Evolutionary conservation across 2,113 vertebrate species (phyloP), one percentile per base, ranked within the genome.

Genomic region (Speoplatyrhinus poulsoni): DNA sequence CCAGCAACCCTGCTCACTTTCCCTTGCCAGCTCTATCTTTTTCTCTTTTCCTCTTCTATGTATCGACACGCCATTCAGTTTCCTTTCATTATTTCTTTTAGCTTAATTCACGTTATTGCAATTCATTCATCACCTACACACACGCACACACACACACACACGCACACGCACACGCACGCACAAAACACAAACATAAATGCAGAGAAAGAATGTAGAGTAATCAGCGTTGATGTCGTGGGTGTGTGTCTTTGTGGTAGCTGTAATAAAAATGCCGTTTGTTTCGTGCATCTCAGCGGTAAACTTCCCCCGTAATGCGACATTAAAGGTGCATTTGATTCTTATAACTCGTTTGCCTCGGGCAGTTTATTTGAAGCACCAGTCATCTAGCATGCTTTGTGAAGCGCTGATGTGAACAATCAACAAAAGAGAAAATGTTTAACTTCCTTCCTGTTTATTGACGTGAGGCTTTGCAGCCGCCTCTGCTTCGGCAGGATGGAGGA

Each of bases 31-130:
- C 54, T 65, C 59, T 76, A 72, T 68, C 65, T 5, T 60, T 70
- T 59, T 70, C 73, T 70, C 65, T 7, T 60, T 55, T 70, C 78
- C 70, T 75, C 66, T 67, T 85, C 71, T 68, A 32, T 60, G 72
- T 73, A 65, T 76, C 76, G 12, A 9, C 26, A 19, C 46, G 15
- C 26, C 50, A 41, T 32, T 46, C 26, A 13, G 3, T 47, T 41
- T 60, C 70, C 72, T 65, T 67, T 82, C 66, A 81, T 76, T 71
- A 69, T 64, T 67, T 59, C 61, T 70, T 73, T 80, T 67, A 79
- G 65, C 71, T 93, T 92, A 59, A 66, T 70, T 73, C 46, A 8
- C 70, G 84, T 84, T 66, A 69, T 60, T 81, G n/a, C 54, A 36
- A 70, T 70, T 73, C 68, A 46, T 41, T 47, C 15, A 6, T 62